These are phyloP conservation scores for Rallus limicola DNA, from an alignment of 2,113 vertebrate species.

Conservation along the genomic window DNA sequence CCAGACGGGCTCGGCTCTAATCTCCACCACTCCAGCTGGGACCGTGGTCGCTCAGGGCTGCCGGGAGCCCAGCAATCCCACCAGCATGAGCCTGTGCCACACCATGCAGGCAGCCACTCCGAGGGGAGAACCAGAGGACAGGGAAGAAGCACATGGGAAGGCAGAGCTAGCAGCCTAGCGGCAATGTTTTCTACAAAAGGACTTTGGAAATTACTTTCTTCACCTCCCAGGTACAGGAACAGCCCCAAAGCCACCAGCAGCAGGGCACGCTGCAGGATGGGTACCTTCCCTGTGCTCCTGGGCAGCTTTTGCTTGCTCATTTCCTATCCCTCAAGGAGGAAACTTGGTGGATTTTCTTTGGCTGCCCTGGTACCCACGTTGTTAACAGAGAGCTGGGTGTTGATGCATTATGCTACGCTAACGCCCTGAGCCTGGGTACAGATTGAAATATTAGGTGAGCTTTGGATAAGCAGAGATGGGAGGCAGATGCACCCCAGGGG, in stretches of 20 bases:
- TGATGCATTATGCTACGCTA: accelerated
- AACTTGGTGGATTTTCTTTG: background rate
- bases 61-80: background rate
- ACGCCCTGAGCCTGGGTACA: accelerated
- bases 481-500: background rate
- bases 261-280: background rate
- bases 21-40: background rate
- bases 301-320: background rate
- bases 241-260: background rate
- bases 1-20: background rate
- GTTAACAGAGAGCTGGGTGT: background rate
- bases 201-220: accelerated
- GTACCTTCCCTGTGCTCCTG: background rate
- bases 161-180: background rate
- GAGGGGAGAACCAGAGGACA: background rate
- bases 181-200: accelerated
- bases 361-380: accelerated
- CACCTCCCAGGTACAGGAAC: background rate
- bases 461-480: background rate
- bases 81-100: background rate
- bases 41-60: background rate
- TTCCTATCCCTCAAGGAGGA: background rate
- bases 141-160: accelerated
- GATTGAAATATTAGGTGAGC: background rate
- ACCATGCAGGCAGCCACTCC: background rate